Conservation (phyloP, 2,888 invertebrate genomes). For the Myathropa florea region DNA sequence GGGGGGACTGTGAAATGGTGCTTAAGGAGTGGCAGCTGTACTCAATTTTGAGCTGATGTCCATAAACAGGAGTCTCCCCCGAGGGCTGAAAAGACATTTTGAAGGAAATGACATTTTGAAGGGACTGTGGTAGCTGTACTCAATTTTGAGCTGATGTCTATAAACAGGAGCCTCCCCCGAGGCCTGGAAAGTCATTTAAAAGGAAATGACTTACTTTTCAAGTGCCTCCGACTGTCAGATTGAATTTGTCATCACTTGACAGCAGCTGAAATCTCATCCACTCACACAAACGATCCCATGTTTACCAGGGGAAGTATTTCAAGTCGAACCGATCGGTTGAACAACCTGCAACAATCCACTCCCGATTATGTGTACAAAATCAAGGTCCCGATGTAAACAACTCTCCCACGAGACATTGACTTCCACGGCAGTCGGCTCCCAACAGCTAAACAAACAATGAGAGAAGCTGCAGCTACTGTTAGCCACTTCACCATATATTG, state of each 20-base stretch:
- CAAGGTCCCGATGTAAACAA: constrained; percentile 58
- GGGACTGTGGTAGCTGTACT: too few species aligned
- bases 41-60: too few species aligned
- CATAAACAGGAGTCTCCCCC: too few species aligned
- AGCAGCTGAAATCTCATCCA: neutral
- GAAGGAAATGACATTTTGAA: too few species aligned
- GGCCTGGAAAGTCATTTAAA: too few species aligned
- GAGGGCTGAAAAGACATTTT: too few species aligned
- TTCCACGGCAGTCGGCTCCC: neutral
- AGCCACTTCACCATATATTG: constrained; percentile 23
- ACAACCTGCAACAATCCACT: constrained; percentile 12
- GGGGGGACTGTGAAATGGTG: too few species aligned
- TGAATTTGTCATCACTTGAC: too few species aligned
- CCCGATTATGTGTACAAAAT: constrained; percentile 5
- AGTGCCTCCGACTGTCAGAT: neutral
- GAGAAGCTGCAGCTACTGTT: constrained; percentile 9
- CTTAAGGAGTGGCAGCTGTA: too few species aligned
- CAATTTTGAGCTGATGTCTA: too few species aligned
- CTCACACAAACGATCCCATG: neutral
- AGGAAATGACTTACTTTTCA: too few species aligned
- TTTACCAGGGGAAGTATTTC: neutral
- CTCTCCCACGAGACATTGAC: constrained; percentile 38
- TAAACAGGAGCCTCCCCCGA: too few species aligned
- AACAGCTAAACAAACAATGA: constrained; percentile 51
- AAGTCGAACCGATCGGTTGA: neutral